These are phyloP conservation scores for Anguilla marmorata DNA, from an alignment of 2,797 vertebrate genomes.

Conservation along the genomic window DNA sequence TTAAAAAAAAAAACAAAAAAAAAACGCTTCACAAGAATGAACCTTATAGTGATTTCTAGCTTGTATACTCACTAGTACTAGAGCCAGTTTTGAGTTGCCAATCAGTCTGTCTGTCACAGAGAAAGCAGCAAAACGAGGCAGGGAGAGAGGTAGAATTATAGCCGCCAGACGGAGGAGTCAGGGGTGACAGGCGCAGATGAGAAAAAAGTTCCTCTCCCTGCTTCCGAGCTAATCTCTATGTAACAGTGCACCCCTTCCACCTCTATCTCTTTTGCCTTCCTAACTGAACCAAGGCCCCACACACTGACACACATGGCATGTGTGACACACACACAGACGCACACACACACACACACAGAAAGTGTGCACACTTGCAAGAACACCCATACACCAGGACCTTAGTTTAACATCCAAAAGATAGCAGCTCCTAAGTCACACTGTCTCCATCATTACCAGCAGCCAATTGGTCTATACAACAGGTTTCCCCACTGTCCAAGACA, in stretches of 20 bases:
- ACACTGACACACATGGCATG: neutral
- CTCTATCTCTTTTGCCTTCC: conserved; percentile 24
- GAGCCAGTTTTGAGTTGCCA: neutral
- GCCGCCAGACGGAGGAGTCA: neutral
- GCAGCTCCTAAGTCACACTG: neutral
- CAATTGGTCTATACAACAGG: neutral
- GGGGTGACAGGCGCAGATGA: neutral
- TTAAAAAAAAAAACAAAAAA: neutral
- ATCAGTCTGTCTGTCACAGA: neutral
- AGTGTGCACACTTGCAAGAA: too few species aligned
- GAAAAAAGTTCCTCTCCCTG: neutral
- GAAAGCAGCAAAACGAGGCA: neutral
- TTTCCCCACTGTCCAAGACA: neutral
- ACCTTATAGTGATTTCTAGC: neutral
- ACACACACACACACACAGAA: neutral
- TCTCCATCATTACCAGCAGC: neutral
- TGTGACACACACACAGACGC: neutral
- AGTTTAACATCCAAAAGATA: neutral
- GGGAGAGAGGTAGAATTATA: neutral
- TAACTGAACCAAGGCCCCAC: conserved; percentile 26
- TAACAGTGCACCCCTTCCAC: neutral
- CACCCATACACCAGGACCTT: neutral
- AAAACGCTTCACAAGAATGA: neutral
- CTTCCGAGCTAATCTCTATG: conserved; percentile 18
- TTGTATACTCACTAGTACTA: conserved; percentile 6